A percentile compares a stretch with the other conserved stretches of the same genome.
Evolutionary conservation across 1,140 invertebrate genomes (phyloP).

Genomic region (Dysdera silvatica): DNA sequence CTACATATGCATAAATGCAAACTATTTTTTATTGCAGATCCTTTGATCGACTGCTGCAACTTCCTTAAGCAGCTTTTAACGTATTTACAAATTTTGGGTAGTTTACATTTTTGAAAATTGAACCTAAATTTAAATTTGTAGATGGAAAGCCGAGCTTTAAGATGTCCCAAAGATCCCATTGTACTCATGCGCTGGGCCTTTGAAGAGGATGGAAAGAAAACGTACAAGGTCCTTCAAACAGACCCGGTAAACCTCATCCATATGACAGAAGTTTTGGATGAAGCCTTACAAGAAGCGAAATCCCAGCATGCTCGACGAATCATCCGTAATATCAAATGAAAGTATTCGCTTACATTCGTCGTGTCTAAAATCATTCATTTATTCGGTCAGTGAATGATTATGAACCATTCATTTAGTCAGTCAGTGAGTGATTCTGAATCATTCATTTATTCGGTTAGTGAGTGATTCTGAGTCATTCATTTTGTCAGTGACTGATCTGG

Average conservation of each 20-base stretch:
- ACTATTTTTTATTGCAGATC: too few species aligned
- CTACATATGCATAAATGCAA: too few species aligned
- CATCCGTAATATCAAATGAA: conserved; percentile 38
- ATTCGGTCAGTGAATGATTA: too few species aligned
- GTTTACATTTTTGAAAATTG: neutral
- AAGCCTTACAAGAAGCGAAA: conserved; percentile 53
- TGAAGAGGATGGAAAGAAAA: conserved; percentile 38
- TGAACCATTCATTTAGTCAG: too few species aligned
- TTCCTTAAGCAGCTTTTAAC: neutral
- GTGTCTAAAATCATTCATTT: too few species aligned
- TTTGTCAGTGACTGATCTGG: too few species aligned
- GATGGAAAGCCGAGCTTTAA: conserved; percentile 53
- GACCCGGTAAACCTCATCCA: conserved; percentile 57
- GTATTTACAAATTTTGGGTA: neutral
- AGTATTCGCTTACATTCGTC: too few species aligned
- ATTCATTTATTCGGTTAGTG: too few species aligned
- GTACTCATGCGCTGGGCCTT: conserved; percentile 52
- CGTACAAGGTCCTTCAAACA: conserved; percentile 52
- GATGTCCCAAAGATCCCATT: conserved; percentile 52
- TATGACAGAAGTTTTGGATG: conserved; percentile 53
- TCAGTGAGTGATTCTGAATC: too few species aligned
- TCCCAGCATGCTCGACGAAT: conserved; percentile 45
- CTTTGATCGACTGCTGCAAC: too few species aligned
- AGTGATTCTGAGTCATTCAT: too few species aligned
- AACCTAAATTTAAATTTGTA: conserved; percentile 33